Evolutionary conservation across 2,113 vertebrate genomes (phyloP).

Genomic region (Tachysurus vachellii): DNA sequence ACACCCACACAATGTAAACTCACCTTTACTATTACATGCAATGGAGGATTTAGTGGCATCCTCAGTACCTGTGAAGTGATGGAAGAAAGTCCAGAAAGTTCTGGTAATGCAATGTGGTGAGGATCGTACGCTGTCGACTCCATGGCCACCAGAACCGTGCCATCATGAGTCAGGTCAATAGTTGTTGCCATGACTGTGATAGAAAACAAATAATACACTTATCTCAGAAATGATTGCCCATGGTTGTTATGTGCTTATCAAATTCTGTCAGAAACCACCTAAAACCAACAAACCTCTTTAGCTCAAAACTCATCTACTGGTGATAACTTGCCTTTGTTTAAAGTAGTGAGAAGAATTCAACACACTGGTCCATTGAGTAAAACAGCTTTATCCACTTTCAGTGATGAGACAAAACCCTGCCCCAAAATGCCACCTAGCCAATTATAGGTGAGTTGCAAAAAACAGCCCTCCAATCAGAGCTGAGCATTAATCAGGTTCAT

Average conservation of each 20-base stretch:
- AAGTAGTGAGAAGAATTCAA: not conserved
- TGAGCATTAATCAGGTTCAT: conserved; percentile 29
- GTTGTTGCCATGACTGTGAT: conserved; percentile 51
- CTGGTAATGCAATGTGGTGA: conserved; percentile 49
- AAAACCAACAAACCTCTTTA: not conserved
- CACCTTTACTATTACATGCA: not conserved
- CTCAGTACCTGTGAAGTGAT: conserved; percentile 56
- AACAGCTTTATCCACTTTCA: conserved; percentile 35
- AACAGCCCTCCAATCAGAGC: conserved; percentile 26
- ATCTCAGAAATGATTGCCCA: not conserved
- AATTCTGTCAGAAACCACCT: not conserved
- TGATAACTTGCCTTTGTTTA: not conserved
- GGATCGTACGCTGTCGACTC: conserved; percentile 60
- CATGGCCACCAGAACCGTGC: conserved; percentile 60
- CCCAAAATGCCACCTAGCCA: conserved; percentile 19
- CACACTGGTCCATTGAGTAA: not conserved
- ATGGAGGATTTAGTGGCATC: not conserved
- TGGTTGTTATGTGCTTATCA: not conserved
- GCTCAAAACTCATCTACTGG: not conserved
- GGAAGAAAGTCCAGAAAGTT: conserved; percentile 58
- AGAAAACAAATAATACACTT: not conserved
- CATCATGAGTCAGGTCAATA: conserved; percentile 50
- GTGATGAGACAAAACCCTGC: not conserved
- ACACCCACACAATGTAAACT: not conserved
- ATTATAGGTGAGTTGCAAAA: conserved; percentile 15